Base-by-base conservation (phyloP, 2,113 vertebrate species). In the Nothocercus julius region DNA sequence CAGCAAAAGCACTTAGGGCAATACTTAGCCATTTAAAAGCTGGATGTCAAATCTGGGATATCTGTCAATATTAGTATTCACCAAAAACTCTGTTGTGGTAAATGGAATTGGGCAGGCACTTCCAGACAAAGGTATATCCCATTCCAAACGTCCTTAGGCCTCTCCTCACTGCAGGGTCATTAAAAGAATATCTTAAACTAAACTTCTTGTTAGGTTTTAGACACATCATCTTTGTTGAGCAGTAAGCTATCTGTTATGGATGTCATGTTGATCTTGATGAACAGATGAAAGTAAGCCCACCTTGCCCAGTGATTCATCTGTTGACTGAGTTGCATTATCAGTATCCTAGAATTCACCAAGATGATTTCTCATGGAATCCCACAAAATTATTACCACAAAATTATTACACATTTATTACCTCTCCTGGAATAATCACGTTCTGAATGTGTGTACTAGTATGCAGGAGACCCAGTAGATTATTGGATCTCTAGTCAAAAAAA, bases 141-240 rank as follows among this genome's bases (percentile, higher is more conserved):
- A 36, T 47, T 18, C 25, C 34, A 61, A 67, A 5, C 6, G 5
- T 1, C 3, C 2, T 3, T 22, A 8, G 9, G 5, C 1, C 6
- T 78, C 5, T 59, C 6, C 27, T 36, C 24, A 24, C 8, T 84
- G 6, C 24, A 75, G 4, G 5, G 7, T 21, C 20, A 67, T 74
- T 3, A 38, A 28, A 59, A 70, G n/a, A 92, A 54, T 19, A 36
- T 8, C 47, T 89, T 16, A 22, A 9, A 8, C 2, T 45, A 22
- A 15, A 13, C 13, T 68, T 56, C 58, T 61, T n/a, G 70, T 32
- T 22, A 61, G 14, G 12, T 82, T 82, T 69, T 18, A 32, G 17
- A 64, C 91, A 34, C 8, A 21, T 75, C 14, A 7, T 36, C 28
- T 79, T 76, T 58, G 36, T 40, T 80, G 47, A 51, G 13, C 13